These are phyloP conservation scores for silkworm (Bombyx mori) DNA, from an alignment of 1,140 invertebrate species.

Conservation along the genomic window DNA sequence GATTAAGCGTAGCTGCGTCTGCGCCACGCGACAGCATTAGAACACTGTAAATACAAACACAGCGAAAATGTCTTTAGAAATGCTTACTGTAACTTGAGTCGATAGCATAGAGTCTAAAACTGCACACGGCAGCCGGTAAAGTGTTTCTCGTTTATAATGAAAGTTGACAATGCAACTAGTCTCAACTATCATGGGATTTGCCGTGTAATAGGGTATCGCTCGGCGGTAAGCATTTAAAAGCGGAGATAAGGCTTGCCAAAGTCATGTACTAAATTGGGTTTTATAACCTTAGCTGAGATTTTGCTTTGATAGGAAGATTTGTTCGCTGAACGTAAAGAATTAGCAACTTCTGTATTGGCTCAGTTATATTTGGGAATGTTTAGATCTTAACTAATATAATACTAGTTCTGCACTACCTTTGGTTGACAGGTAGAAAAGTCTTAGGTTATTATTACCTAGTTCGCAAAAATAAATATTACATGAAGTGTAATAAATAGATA, in stretches of 20 bases:
- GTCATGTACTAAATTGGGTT: constrained; percentile 27
- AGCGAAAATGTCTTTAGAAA: not conserved
- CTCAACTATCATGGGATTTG: constrained; percentile 61
- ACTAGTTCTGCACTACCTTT: too few species aligned
- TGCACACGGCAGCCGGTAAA: constrained; percentile 5
- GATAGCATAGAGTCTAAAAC: constrained; percentile 15
- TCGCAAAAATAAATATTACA: too few species aligned
- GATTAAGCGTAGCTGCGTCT: constrained; percentile 56
- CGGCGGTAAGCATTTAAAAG: constrained; percentile 40
- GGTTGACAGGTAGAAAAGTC: too few species aligned
- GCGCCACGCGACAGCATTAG: constrained; percentile 56
- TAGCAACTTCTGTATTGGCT: too few species aligned
- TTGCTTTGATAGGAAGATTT: too few species aligned
- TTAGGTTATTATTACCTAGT: too few species aligned
- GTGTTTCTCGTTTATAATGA: constrained; percentile 25
- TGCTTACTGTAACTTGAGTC: not conserved
- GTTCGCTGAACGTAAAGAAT: too few species aligned
- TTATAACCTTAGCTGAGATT: constrained; percentile 19
- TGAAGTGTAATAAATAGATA: too few species aligned
- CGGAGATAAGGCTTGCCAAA: constrained; percentile 37
- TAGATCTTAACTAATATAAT: too few species aligned
- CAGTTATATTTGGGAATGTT: too few species aligned
- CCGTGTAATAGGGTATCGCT: constrained; percentile 47
- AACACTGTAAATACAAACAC: constrained; percentile 26
- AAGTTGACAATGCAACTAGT: constrained; percentile 60